Conservation (phyloP, 1,140 invertebrate genomes). For the Bradysia coprophila region DNA sequence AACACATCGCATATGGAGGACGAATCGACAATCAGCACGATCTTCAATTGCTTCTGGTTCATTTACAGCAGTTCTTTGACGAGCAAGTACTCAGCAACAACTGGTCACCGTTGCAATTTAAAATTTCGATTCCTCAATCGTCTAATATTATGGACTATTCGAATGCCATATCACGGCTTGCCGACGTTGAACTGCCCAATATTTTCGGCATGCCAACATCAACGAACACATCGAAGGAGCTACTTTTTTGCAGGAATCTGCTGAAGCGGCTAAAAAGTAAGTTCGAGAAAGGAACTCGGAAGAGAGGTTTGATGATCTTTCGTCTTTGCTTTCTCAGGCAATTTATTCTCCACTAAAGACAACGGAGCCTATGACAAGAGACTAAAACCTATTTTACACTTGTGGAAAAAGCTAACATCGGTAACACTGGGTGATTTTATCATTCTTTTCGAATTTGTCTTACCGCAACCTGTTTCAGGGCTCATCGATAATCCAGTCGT, state of each 20-base stretch:
- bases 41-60: conserved; percentile 47
- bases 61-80: conserved; percentile 55
- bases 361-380: conserved; percentile 32
- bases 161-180: conserved; percentile 37
- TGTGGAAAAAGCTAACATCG: conserved; percentile 41
- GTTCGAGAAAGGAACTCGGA: conserved; percentile 8
- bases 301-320: conserved; percentile 14
- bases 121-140: conserved; percentile 28
- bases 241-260: conserved; percentile 11
- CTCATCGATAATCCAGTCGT: background rate
- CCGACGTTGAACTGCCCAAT: conserved; percentile 47
- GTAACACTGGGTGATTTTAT: no score
- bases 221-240: conserved; percentile 15
- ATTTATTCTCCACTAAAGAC: conserved; percentile 13
- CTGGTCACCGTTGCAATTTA: conserved; percentile 31
- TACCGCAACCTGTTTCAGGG: background rate
- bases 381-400: conserved; percentile 42
- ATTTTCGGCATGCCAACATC: conserved; percentile 54
- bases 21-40: conserved; percentile 70
- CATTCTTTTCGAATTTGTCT: no score
- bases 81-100: conserved; percentile 34
- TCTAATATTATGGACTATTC: conserved; percentile 37
- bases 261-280: conserved; percentile 12
- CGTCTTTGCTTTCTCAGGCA: conserved; percentile 7
- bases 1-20: conserved; percentile 75